Evolutionary conservation across 2,113 vertebrate species (phyloP).

Genomic region (Melozone crissalis): DNA sequence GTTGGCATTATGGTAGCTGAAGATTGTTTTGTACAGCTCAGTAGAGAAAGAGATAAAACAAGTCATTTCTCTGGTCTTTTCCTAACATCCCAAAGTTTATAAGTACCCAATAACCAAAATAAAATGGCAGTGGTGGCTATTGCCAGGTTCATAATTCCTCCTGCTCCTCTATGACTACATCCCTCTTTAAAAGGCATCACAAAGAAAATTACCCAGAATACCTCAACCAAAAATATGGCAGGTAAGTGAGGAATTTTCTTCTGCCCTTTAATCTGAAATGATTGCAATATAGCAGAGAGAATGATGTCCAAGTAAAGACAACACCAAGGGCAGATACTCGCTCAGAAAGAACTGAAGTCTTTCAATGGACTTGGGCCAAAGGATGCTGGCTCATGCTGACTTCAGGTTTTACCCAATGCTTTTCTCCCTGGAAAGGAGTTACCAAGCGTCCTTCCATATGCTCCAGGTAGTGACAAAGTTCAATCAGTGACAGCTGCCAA

Average conservation of each 20-base stretch:
- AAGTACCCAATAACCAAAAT: background rate
- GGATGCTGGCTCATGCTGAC: background rate
- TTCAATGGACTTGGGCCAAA: background rate
- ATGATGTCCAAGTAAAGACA: background rate
- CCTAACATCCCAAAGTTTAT: background rate
- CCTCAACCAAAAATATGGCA: background rate
- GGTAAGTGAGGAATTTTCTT: background rate
- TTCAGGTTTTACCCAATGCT: background rate
- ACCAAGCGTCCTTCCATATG: background rate
- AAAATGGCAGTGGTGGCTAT: background rate
- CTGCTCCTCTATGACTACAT: background rate
- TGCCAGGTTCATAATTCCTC: background rate
- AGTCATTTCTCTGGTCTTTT: background rate
- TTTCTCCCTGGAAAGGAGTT: background rate
- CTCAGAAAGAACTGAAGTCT: background rate
- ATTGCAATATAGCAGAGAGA: background rate
- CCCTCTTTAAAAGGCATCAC: background rate
- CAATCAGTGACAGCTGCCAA: background rate
- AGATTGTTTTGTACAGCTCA: background rate
- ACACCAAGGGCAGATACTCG: fast-evolving
- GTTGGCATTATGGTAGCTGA: background rate
- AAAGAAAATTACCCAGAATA: background rate
- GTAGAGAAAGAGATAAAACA: background rate
- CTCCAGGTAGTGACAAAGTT: background rate
- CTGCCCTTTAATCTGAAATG: background rate